Evolutionary conservation across 2,888 invertebrate species (phyloP).

Genomic region (Lasioglossum lativentre): DNA sequence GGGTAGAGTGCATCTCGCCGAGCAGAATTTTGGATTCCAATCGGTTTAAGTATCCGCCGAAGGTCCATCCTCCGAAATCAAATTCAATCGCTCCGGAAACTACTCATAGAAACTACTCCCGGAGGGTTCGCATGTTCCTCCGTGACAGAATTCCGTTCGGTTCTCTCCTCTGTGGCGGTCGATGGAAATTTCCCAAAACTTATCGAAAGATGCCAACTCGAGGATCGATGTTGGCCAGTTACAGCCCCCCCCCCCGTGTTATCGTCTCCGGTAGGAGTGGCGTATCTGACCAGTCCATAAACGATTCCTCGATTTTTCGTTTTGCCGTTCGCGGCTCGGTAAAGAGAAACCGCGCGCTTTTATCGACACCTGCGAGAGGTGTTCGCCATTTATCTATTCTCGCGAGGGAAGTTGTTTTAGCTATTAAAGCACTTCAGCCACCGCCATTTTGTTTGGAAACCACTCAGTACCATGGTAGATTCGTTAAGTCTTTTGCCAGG

Average conservation of each 20-base stretch:
- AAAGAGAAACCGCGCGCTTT: conserved; percentile 50
- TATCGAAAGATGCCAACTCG: conserved; percentile 17
- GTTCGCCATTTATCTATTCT: conserved; percentile 5
- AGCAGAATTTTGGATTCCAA: not conserved
- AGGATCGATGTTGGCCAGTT: conserved; percentile 16
- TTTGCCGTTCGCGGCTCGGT: conserved; percentile 64
- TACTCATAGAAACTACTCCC: not conserved
- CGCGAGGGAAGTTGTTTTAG: conserved; percentile 9
- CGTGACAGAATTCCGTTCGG: not conserved
- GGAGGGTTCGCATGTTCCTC: not conserved
- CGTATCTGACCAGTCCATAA: conserved; percentile 66
- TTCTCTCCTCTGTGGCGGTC: not conserved
- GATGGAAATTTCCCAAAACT: conserved; percentile 19
- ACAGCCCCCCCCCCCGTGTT: conserved; percentile 20
- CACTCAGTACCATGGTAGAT: not conserved
- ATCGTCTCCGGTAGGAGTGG: conserved; percentile 37
- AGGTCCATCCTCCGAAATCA: not conserved
- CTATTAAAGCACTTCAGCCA: not conserved
- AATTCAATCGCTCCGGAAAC: not conserved
- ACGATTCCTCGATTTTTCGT: conserved; percentile 41
- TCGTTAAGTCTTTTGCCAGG: not conserved
- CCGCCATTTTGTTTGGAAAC: conserved; percentile 2
- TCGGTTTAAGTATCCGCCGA: not conserved
- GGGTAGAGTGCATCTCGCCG: not conserved
- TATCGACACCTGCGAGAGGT: conserved; percentile 21